These are phyloP conservation scores for Tarsius wallacei DNA, from an alignment of 2,797 vertebrate genomes.

Conservation along the genomic window DNA sequence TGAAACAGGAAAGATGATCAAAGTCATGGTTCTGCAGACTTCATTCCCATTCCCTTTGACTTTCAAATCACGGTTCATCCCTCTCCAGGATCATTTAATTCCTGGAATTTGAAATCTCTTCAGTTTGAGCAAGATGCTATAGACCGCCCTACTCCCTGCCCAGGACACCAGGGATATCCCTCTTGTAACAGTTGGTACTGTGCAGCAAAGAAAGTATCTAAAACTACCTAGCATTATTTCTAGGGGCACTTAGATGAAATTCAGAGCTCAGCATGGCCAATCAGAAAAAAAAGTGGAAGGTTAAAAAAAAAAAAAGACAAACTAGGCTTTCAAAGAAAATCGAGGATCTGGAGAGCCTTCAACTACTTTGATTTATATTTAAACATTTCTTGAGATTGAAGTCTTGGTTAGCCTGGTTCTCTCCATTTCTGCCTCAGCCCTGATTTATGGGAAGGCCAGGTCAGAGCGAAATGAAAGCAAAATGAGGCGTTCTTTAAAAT, in stretches of 20 bases:
- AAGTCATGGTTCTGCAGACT: slow-evolving; percentile 21
- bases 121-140: slow-evolving; percentile 73
- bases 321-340: slow-evolving; percentile 90
- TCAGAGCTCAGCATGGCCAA: slow-evolving; percentile 83
- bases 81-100: slow-evolving; percentile 77
- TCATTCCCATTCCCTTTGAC: slow-evolving; percentile 70
- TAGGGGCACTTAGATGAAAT: slow-evolving; percentile 88
- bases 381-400: slow-evolving; percentile 91
- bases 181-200: slow-evolving; percentile 80
- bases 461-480: slow-evolving; percentile 90
- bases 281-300: slow-evolving; percentile 59
- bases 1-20: slow-evolving; percentile 52
- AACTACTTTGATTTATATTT: slow-evolving; percentile 92
- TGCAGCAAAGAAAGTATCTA: slow-evolving; percentile 84
- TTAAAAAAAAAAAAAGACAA: slow-evolving; percentile 80
- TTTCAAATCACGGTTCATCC: slow-evolving; percentile 66
- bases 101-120: slow-evolving; percentile 85
- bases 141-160: slow-evolving; percentile 17
- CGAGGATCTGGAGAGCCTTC: slow-evolving; percentile 90
- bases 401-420: slow-evolving; percentile 91
- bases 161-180: slow-evolving; percentile 82
- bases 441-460: slow-evolving; percentile 90
- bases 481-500: slow-evolving; percentile 91
- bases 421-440: slow-evolving; percentile 87
- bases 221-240: slow-evolving; percentile 89